These are phyloP conservation scores for Trichacis sp. DNA, from an alignment of 2,888 invertebrate genomes.

Conservation along the genomic window DNA sequence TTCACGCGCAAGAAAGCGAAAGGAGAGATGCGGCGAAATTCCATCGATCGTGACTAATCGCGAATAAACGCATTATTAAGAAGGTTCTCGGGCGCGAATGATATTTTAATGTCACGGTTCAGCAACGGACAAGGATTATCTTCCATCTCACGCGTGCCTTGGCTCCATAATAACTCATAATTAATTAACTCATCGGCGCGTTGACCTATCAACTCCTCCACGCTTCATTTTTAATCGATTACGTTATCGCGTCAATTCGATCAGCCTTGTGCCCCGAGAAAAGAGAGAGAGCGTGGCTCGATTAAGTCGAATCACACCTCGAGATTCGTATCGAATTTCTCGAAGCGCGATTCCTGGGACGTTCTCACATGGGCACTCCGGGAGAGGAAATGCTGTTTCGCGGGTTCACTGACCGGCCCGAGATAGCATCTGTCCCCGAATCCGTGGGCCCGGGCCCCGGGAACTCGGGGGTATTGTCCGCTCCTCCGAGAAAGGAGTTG, in stretches of 20 bases:
- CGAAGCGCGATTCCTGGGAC: neutral
- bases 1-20: no score
- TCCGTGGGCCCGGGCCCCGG: neutral
- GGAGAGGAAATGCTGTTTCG: conserved; percentile 2
- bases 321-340: conserved; percentile 1
- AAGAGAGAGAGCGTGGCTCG: neutral
- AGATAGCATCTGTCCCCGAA: conserved; percentile 21
- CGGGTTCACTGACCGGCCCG: conserved; percentile 12
- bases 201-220: neutral
- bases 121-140: neutral
- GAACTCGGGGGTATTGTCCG: neutral
- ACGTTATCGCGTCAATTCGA: neutral
- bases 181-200: conserved; percentile 6
- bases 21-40: neutral
- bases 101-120: neutral
- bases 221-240: conserved; percentile 1
- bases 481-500: neutral
- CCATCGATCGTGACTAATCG: neutral
- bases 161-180: conserved; percentile 3
- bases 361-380: neutral
- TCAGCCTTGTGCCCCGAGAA: neutral
- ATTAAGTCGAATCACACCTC: neutral
- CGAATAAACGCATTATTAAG: neutral
- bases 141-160: neutral
- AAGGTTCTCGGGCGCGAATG: neutral